These are phyloP conservation scores for Unio delphinus DNA, from an alignment of 2,888 invertebrate genomes.

Conservation along the genomic window DNA sequence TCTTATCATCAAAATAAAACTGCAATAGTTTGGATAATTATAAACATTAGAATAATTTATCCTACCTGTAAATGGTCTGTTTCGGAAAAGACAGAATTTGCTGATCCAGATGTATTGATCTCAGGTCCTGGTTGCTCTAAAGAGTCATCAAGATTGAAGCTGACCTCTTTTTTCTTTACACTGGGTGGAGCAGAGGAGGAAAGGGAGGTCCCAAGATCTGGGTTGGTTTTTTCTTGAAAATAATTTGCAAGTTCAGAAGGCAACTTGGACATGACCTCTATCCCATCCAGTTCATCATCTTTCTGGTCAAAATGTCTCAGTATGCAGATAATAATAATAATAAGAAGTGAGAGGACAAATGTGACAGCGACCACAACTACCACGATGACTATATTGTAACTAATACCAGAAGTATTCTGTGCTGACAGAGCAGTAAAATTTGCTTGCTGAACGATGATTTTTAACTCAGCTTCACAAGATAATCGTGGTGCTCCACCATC, in stretches of 20 bases:
- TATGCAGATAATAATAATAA: conserved; percentile 38
- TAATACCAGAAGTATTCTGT: conserved; percentile 7
- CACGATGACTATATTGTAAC: conserved; percentile 44
- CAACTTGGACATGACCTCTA: conserved; percentile 32
- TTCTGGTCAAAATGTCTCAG: conserved; percentile 33
- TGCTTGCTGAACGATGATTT: conserved; percentile 23
- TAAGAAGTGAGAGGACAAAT: conserved; percentile 36
- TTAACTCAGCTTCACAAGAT: conserved; percentile 12
- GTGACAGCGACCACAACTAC: conserved; percentile 46
- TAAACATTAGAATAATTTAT: no score
- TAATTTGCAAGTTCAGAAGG: conserved; percentile 29
- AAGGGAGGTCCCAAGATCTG: conserved; percentile 11
- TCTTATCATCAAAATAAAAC: no score
- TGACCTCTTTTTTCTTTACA: conserved; percentile 44
- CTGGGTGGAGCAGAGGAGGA: conserved; percentile 14
- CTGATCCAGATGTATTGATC: no score
- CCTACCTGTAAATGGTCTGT: no score
- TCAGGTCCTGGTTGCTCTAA: no score
- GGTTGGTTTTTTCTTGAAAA: conserved; percentile 20
- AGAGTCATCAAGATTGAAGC: conserved; percentile 29
- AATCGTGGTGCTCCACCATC: conserved; percentile 17
- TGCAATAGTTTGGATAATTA: no score
- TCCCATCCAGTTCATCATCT: conserved; percentile 22
- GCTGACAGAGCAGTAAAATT: conserved; percentile 13
- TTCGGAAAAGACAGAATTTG: no score